Base-by-base conservation (phyloP, 2,888 invertebrate genomes). In the Alcis repandata region DNA sequence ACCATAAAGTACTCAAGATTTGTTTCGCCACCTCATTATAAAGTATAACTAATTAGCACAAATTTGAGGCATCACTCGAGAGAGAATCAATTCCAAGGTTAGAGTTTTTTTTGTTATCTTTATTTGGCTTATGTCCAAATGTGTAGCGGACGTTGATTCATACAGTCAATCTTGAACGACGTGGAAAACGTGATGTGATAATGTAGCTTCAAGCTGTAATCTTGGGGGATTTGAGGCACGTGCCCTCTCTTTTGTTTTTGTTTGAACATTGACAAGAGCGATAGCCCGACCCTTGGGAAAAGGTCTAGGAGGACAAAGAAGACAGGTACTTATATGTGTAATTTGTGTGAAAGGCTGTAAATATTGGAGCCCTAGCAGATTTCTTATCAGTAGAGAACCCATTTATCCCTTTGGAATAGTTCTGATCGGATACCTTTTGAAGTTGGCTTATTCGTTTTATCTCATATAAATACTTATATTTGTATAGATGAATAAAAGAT, bases 111-210 rank as follows among this genome's bases (percentile, higher is more conserved):
- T 69, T 75, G 70, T 78, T 80, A 82, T 80, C 76, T 76, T 77
- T 72, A 65, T 60, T 77, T 89, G 89, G 89, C 87, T 65, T 54
- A 27, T 40, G 61, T 81, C 89, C 90, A 89, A 83, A 77, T 74
- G 77, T 78, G 76, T 76, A 71, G 74, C 77, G 77, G 79, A 76
- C 84, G 83, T 84, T 87, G 87, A 88, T 86, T 87, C 87, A 87
- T 78, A 67, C 69, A 59, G 59, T 27, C 45, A 70, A 70, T 71
- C 70, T 75, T 69, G 67, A 72, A 67, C 67, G 69, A 69, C 73
- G 71, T 56, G 17, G 33, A 51, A 59, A 41, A 27, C 19, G 57
- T 54, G 11, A 33, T 49, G 40, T 15, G 11, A 17, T 36, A n/a
- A 10, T 40, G 53, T n/a, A 32, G 20, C 15, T 8, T 48, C 48